Conservation (phyloP, 2,797 vertebrate species). For the Garrulus glandarius region DNA sequence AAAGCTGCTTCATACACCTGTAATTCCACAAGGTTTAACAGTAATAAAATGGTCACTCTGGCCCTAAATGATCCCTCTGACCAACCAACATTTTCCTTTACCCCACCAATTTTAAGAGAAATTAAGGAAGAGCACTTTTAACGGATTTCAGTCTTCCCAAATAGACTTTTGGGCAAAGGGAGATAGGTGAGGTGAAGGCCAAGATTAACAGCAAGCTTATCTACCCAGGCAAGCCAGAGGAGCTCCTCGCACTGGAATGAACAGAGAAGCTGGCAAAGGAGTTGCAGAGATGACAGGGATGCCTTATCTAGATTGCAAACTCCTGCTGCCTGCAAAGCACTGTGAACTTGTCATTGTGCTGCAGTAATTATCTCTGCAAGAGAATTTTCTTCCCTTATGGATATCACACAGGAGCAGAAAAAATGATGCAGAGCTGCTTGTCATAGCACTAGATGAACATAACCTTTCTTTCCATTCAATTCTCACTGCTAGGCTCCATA, state of each 20-base stretch:
- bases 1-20: neutral
- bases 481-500: neutral
- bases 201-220: neutral
- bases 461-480: neutral
- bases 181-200: neutral
- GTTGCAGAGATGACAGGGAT: neutral
- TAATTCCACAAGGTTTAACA: neutral
- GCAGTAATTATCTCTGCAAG: slow-evolving; percentile 10
- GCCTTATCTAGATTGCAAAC: neutral
- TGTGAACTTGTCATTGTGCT: neutral
- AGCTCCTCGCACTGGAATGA: neutral
- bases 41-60: neutral
- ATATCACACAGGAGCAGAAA: neutral
- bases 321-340: neutral
- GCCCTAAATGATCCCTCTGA: neutral
- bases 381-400: neutral
- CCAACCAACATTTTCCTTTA: neutral
- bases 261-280: neutral
- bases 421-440: neutral
- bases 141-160: neutral
- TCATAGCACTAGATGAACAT: neutral
- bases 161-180: neutral
- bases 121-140: neutral
- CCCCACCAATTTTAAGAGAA: neutral
- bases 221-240: neutral